Percentiles rank a stretch among this genome's conserved stretches.
phyloP scores from a whole-genome alignment of 2,797 vertebrate species.

The Valencia hispanica region DNA sequence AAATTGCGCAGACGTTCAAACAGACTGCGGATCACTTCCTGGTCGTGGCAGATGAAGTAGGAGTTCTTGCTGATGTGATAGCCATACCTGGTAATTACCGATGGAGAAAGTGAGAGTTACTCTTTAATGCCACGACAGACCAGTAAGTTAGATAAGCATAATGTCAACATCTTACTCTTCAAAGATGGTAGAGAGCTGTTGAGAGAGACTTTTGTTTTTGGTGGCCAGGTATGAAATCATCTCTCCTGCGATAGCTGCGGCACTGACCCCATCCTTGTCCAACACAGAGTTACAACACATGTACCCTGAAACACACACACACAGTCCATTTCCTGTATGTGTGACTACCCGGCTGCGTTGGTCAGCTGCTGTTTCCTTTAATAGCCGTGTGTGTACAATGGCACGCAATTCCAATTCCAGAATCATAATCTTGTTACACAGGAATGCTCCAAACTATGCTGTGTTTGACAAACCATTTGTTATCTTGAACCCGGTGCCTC shows the following conservation, averaged over 20 bases:
- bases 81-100: constrained; percentile 85
- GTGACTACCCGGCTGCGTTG: constrained; percentile 21
- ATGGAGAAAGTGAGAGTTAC: background rate
- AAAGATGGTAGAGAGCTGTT: constrained; percentile 90
- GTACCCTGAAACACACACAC: constrained; percentile 84
- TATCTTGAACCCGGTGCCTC: constrained; percentile 6
- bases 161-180: constrained; percentile 84
- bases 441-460: constrained; percentile 42
- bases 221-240: constrained; percentile 88
- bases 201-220: constrained; percentile 86
- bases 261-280: constrained; percentile 98
- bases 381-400: constrained; percentile 13
- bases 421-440: constrained; percentile 48
- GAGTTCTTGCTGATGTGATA: constrained; percentile 96
- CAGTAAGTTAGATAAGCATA: too few species aligned
- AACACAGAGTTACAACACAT: constrained; percentile 96
- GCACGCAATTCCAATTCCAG: constrained; percentile 43
- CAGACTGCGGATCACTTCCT: constrained; percentile 85
- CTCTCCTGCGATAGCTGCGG: constrained; percentile 92
- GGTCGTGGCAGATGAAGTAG: constrained; percentile 96
- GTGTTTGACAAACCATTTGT: constrained; percentile 29
- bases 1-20: constrained; percentile 92
- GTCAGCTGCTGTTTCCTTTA: constrained; percentile 31
- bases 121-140: background rate
- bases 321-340: constrained; percentile 7